Conservation (phyloP, 2,888 invertebrate genomes). For the Tenthredo mesomela region DNA sequence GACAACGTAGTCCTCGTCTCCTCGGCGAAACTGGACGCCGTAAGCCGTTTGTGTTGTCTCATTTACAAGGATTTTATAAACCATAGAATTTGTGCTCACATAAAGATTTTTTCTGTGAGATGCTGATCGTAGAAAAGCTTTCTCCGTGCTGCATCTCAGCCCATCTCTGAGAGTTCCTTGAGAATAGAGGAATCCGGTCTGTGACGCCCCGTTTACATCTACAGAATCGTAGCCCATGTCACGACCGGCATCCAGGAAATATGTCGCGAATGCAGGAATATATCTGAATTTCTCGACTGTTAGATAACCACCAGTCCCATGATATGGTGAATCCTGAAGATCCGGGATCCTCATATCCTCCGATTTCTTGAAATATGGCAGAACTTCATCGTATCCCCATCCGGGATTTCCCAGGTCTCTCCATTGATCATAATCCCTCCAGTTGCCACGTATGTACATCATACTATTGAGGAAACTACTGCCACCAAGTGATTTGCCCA, state of each 20-base stretch:
- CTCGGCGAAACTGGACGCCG: constrained; percentile 84
- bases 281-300: constrained; percentile 87
- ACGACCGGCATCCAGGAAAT: constrained; percentile 85
- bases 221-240: constrained; percentile 85
- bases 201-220: constrained; percentile 89
- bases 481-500: constrained; percentile 78
- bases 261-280: constrained; percentile 84
- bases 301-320: constrained; percentile 86
- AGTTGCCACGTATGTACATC: constrained; percentile 78
- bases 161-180: constrained; percentile 90
- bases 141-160: constrained; percentile 90
- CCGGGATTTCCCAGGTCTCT: constrained; percentile 76
- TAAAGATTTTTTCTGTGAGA: constrained; percentile 86
- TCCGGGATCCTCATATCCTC: constrained; percentile 88
- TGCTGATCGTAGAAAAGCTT: constrained; percentile 87
- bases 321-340: constrained; percentile 80
- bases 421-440: constrained; percentile 79
- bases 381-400: constrained; percentile 73
- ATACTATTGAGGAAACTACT: constrained; percentile 79
- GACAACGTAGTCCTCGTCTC: constrained; percentile 78
- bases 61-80: constrained; percentile 85
- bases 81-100: constrained; percentile 84
- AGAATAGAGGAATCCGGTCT: constrained; percentile 88
- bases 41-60: constrained; percentile 81
- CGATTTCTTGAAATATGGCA: constrained; percentile 77